Evolutionary conservation across 2,888 invertebrate species (phyloP), one percentile per base, ranked within the genome.

Genomic region (Tetragonula carbonaria): DNA sequence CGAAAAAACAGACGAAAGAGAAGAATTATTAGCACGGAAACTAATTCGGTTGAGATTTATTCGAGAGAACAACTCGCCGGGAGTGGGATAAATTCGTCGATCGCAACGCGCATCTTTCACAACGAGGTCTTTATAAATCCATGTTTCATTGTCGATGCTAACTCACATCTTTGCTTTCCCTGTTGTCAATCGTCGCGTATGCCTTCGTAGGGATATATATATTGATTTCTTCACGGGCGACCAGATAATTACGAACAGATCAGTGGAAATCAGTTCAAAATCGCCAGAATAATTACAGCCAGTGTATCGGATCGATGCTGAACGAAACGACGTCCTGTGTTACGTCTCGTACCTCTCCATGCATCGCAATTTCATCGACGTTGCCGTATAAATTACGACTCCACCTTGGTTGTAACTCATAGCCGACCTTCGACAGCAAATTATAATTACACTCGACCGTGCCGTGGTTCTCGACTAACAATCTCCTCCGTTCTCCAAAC

Each of bases 381-480:
- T 59, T 77, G 77, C 79, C 78, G 80, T 83, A 87, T 89, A 87
- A 89, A 89, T 89, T 85, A 87, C 79, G 80, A 71, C 53, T 57
- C 53, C 23, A 50, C 59, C 33, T 51, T 50, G 77, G 66, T 78
- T 65, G 85, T 86, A 89, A 89, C 71, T 89, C 82, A 87, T 78
- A 76, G 59, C 53, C 73, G 86, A 72, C 89, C 89, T 89, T 89
- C 87, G 84, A 78, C 86, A 85, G 87, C 87, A 62, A 87, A 89
- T 89, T 89, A 87, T 85, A 89, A 89, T 89, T 87, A 86, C 68
- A 51, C 23, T 23, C 18, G 38, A 57, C 74, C 51, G 75, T 71
- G 55, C 77, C 75, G 76, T 45, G 45, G 80, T 84, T 62, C 68
- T 78, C 83, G 83, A 86, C 78, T 81, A 87, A 89, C 82, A 84